Evolutionary conservation across 2,797 vertebrate genomes (phyloP).

Genomic region (Staurois parvus): DNA sequence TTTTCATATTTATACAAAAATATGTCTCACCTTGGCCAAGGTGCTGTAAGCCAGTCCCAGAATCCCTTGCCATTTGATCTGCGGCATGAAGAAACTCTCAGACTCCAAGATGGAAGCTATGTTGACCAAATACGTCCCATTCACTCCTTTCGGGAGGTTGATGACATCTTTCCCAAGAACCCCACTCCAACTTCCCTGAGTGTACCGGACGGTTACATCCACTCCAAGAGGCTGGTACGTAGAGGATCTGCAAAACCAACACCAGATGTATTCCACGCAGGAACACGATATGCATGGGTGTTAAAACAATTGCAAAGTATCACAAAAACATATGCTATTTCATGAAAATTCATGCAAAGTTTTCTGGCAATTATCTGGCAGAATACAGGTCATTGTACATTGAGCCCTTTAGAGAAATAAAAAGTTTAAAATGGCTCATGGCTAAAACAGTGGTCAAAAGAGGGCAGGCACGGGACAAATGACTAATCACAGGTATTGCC

Average conservation of each 20-base stretch:
- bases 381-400: no score
- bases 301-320: no score
- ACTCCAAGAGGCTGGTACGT: conserved; percentile 78
- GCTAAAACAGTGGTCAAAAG: no score
- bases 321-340: no score
- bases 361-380: no score
- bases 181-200: conserved; percentile 96
- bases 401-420: no score
- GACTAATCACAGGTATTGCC: no score
- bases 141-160: conserved; percentile 85
- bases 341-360: no score
- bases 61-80: conserved; percentile 95
- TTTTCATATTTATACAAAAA: neutral
- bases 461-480: no score
- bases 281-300: no score
- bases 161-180: conserved; percentile 85
- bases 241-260: conserved; percentile 80
- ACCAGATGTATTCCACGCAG: neutral
- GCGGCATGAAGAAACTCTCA: conserved; percentile 91
- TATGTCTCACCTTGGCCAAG: conserved; percentile 85
- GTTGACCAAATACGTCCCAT: conserved; percentile 82
- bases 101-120: conserved; percentile 90
- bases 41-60: conserved; percentile 90
- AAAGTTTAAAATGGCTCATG: no score
- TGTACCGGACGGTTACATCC: conserved; percentile 89